Evolutionary conservation across 2,888 invertebrate genomes (phyloP).

Genomic region (Drosophila formosana): DNA sequence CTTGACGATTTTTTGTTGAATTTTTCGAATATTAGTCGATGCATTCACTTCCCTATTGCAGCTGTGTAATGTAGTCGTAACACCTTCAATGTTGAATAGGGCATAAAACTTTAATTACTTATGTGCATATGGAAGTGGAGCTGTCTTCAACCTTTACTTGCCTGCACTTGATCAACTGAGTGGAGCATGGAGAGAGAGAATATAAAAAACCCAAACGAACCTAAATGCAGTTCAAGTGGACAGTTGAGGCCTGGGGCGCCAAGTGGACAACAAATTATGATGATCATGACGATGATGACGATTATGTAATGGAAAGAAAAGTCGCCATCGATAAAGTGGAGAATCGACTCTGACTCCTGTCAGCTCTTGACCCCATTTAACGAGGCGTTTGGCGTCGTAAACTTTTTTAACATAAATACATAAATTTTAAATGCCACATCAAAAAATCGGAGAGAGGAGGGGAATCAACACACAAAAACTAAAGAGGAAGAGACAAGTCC

Average conservation of each 20-base stretch:
- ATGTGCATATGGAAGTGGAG: conserved; percentile 61
- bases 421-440: conserved; percentile 26
- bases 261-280: conserved; percentile 73
- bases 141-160: conserved; percentile 61
- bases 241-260: conserved; percentile 56
- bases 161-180: conserved; percentile 69
- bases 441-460: conserved; percentile 8
- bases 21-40: background rate
- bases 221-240: conserved; percentile 73
- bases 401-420: conserved; percentile 37
- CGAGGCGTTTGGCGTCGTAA: conserved; percentile 32
- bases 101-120: conserved; percentile 60
- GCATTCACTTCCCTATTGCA: conserved; percentile 23
- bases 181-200: conserved; percentile 12
- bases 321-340: conserved; percentile 40
- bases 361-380: conserved; percentile 69
- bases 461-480: conserved; percentile 1
- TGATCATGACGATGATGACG: conserved; percentile 18
- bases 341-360: conserved; percentile 52
- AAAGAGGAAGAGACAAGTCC: conserved; percentile 24
- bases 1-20: background rate
- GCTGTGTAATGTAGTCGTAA: conserved; percentile 2
- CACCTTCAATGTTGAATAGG: conserved; percentile 9
- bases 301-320: conserved; percentile 64
- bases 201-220: conserved; percentile 29